Base-by-base conservation (phyloP, 1,140 invertebrate species). In the Chymomyza costata region DNA sequence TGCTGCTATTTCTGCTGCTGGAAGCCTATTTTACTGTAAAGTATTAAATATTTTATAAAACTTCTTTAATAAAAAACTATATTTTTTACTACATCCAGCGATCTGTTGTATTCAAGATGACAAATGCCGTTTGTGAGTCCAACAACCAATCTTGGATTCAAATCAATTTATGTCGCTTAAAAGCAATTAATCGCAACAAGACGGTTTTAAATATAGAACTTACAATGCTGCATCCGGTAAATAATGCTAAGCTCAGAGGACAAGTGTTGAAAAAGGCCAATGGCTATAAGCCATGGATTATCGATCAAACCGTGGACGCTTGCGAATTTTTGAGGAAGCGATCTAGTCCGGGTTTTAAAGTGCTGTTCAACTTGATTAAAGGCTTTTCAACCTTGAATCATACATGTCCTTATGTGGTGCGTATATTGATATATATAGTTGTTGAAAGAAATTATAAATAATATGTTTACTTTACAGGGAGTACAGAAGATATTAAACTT, bases 321-420 rank as follows among this genome's bases (percentile, higher is more conserved):
- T 28, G 25, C 25, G 10, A 28, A 6, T 28, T 28, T 28, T 6
- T 28, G 25, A 5, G 10, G 10, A 28, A 28, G 25, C 25, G 5
- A 6, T 28, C 5, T 10, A 28, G 10, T 28, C 25, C 25, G 5
- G 5, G 25, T 28, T 17, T 38, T 1, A 61, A 45, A 31, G 14
- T 52, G 0, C 16, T 61, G 3, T 51, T 7, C 2, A 6, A 35
- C 5, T 19, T 52, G 0, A 10, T 62, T 1, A 41, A 21, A 7
- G n/a, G 57, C 2, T 38, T 13, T 18, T 32, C 52, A 1, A 56
- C 10, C 1, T 1, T 62, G 0, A 57, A 62, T 34, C 63, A 65
- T 13, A 40, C 52, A 1, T 65, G 63, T 34, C 63, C 58, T 1
- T 49, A 28, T 21, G 30, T 5, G 14, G 63, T 65, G 11, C 35